Evolutionary conservation across 2,797 vertebrate genomes (phyloP), one percentile per base, ranked within the genome.

Genomic region (Syndactyla subalaris): DNA sequence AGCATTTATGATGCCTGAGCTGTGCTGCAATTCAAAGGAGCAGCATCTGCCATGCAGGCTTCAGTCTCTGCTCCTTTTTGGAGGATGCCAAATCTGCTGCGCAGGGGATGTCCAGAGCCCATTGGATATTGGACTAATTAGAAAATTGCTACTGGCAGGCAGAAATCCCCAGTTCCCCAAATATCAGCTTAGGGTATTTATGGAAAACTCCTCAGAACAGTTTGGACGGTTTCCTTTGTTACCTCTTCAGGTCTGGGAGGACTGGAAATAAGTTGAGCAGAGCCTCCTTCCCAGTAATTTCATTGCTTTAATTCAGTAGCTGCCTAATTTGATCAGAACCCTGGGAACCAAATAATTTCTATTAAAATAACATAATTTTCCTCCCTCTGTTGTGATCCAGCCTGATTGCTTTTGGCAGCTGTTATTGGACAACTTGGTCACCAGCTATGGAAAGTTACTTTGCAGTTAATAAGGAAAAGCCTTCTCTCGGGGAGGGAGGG

Each of bases 281-380:
- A 86, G 76, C 65, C 46, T 93, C 62, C 73, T 91, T 75, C 63
- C 38, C 58, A n/a, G 83, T 95, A 95, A 96, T 97, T 95, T 94
- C 79, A 93, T 95, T 97, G 75, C 94, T 93, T 94, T 96, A 96
- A 96, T 96, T 97, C 92, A 95, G 88, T 93, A 72, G 87, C 88
- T 94, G 75, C 73, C 77, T 96, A 96, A 96, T 96, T 95, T 86
- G 93, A 97, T 97, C 96, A 96, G 93, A 96, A 95, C 83, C 88
- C 67, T 2, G 0, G 95, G 89, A 97, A 96, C 73, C 76, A 89
- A 94, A 93, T 93, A 71, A 95, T 96, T 92, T 84, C 70, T 96
- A 75, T 96, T 97, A 88, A 93, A 95, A 89, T 89, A 94, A 71
- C 71, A n/a, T 78, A 88, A 92, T 83, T 92, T 96, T 84, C 86